Evolutionary conservation across 2,797 vertebrate genomes (phyloP).

Genomic region (Rhyacichthys aspro): DNA sequence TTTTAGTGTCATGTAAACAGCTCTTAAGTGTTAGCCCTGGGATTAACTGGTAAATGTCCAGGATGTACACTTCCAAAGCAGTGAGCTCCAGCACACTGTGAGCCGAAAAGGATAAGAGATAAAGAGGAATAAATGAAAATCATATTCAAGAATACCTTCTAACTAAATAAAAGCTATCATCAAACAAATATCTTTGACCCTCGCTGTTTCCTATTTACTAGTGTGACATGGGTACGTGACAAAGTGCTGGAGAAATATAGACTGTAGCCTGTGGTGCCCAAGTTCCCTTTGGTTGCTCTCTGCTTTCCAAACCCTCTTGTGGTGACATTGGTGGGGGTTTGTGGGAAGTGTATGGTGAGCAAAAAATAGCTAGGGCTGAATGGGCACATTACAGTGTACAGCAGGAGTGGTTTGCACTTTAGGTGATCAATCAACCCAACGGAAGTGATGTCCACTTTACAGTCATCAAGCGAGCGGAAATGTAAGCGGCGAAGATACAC

Average conservation of each 20-base stretch:
- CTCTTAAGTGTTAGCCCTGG: no score
- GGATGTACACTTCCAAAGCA: neutral
- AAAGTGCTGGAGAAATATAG: slow-evolving; percentile 32
- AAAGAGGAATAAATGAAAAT: neutral
- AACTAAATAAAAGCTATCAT: neutral
- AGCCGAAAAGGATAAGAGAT: neutral
- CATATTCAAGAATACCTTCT: neutral
- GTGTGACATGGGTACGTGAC: slow-evolving; percentile 16
- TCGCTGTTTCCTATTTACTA: neutral
- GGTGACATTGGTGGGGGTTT: slow-evolving; percentile 33
- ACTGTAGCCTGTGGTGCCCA: slow-evolving; percentile 26
- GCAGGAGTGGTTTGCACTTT: slow-evolving; percentile 57
- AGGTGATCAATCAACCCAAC: slow-evolving; percentile 68
- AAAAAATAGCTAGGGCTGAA: slow-evolving; percentile 56
- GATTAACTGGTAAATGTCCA: no score
- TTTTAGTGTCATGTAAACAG: no score
- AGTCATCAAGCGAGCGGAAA: slow-evolving; percentile 68
- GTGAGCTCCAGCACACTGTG: neutral
- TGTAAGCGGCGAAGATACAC: slow-evolving; percentile 51
- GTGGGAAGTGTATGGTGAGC: slow-evolving; percentile 34
- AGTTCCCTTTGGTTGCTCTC: slow-evolving; percentile 44
- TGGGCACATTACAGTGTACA: slow-evolving; percentile 51
- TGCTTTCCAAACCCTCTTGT: slow-evolving; percentile 45
- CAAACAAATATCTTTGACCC: neutral
- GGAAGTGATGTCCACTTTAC: slow-evolving; percentile 64